Evolutionary conservation across 2,888 invertebrate genomes (phyloP).

Genomic region (Apoda limacodes): DNA sequence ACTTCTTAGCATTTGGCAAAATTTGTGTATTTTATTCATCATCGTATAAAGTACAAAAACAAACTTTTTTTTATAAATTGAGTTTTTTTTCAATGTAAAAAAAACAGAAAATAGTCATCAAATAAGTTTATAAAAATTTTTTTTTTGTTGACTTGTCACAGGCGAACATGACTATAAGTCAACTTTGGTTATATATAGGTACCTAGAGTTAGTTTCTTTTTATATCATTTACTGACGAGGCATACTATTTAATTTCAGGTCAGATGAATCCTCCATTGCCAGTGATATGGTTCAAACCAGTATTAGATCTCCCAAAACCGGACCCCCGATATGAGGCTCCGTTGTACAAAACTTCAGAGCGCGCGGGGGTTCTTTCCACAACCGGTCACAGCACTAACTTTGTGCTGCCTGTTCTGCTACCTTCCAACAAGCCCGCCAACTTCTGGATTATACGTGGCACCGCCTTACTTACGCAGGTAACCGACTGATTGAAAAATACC

Average conservation of each 20-base stretch:
- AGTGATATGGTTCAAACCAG: constrained; percentile 74
- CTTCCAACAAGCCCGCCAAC: constrained; percentile 72
- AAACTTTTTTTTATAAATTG: too few relatives aligned
- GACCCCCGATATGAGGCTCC: constrained; percentile 80
- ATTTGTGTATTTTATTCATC: too few relatives aligned
- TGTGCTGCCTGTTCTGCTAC: constrained; percentile 81
- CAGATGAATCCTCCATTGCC: constrained; percentile 83
- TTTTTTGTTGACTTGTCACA: too few relatives aligned
- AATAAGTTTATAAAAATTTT: too few relatives aligned
- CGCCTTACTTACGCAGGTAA: constrained; percentile 85
- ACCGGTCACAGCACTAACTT: constrained; percentile 96
- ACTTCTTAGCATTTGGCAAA: too few relatives aligned
- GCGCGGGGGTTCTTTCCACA: constrained; percentile 89
- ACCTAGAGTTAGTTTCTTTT: too few relatives aligned
- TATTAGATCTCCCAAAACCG: constrained; percentile 67
- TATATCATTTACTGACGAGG: too few relatives aligned
- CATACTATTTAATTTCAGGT: too few relatives aligned
- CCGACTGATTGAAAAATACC: constrained; percentile 68
- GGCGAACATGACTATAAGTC: too few relatives aligned
- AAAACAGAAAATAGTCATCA: neutral
- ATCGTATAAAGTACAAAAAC: too few relatives aligned
- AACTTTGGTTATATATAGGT: too few relatives aligned
- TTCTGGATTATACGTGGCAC: constrained; percentile 93
- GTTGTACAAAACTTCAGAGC: constrained; percentile 88
- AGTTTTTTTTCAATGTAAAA: neutral